phyloP scores from a whole-genome alignment of 2,797 vertebrate species.

The Poliocrania exsul region DNA sequence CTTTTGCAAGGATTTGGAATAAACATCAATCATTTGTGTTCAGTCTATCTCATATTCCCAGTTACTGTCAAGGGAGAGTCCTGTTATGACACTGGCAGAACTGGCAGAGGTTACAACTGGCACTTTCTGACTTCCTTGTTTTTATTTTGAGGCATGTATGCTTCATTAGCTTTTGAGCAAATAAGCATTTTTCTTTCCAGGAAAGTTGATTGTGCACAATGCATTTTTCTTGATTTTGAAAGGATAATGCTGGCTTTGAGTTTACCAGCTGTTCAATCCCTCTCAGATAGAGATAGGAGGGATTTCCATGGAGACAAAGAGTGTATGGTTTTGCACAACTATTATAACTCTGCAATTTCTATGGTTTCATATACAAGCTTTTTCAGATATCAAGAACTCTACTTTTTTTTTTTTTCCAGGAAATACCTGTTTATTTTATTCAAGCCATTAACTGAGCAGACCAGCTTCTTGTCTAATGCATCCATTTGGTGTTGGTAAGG shows the following conservation, averaged over 20 bases:
- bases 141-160: background rate
- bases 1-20: background rate
- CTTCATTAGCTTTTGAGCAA: conserved; percentile 15
- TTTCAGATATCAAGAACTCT: background rate
- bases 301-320: background rate
- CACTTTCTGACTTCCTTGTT: background rate
- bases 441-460: background rate
- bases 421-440: background rate
- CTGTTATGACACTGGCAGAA: background rate
- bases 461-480: background rate
- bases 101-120: background rate
- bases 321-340: background rate
- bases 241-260: background rate
- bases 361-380: background rate
- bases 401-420: background rate
- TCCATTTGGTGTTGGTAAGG: background rate
- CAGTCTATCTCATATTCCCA: background rate
- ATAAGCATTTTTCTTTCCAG: conserved; percentile 8
- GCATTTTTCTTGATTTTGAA: background rate
- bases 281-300: background rate
- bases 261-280: background rate
- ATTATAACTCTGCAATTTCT: background rate
- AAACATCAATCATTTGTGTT: background rate
- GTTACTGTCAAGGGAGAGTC: background rate
- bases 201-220: background rate